Evolutionary conservation across 2,113 vertebrate genomes (phyloP).

Genomic region (Onychostoma macrolepis): DNA sequence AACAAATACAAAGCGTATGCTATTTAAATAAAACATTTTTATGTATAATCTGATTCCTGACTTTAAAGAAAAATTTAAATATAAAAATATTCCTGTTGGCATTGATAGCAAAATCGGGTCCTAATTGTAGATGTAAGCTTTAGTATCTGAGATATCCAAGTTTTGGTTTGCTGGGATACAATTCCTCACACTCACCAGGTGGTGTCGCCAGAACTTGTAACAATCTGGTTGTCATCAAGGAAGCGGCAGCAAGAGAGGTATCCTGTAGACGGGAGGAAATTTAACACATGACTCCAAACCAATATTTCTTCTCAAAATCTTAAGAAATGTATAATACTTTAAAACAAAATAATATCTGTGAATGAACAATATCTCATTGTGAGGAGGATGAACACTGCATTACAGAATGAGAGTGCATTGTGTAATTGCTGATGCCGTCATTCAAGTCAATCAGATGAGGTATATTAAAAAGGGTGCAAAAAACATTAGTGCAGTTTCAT

Average conservation of each 20-base stretch:
- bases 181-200: constrained; percentile 85
- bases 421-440: neutral
- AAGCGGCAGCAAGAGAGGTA: constrained; percentile 99
- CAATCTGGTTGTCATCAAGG: constrained; percentile 99
- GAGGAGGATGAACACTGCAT: neutral
- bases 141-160: neutral
- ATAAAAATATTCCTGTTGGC: neutral
- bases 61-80: neutral
- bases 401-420: constrained; percentile 29
- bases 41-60: neutral
- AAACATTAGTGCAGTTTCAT: neutral
- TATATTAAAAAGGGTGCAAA: neutral
- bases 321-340: neutral
- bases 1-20: neutral
- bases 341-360: neutral
- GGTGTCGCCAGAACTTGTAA: constrained; percentile 99
- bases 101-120: neutral
- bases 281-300: neutral
- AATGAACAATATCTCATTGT: neutral
- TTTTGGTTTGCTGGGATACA: neutral
- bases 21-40: neutral
- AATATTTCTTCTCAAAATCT: neutral
- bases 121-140: neutral
- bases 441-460: neutral
- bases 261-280: constrained; percentile 73